phyloP scores from a whole-genome alignment of 2,113 vertebrate species.

The Tichodroma muraria region DNA sequence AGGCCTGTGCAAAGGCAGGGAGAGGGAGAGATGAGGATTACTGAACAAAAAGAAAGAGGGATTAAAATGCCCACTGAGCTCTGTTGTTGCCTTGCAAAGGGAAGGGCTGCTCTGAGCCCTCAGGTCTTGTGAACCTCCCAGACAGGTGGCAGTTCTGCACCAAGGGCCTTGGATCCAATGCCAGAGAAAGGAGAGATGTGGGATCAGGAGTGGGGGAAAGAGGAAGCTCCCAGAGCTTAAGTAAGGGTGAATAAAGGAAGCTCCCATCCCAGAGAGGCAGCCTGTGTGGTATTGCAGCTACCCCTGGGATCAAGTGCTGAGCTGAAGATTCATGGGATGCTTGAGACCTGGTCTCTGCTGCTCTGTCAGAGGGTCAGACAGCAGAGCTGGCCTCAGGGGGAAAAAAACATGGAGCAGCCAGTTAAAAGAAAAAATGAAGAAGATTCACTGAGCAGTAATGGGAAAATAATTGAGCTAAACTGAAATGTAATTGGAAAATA shows the following conservation, averaged over 20 bases:
- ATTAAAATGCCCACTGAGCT: neutral
- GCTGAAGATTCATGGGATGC: neutral
- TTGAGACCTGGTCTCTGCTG: neutral
- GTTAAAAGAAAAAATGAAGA: conserved; percentile 64
- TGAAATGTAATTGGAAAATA: conserved; percentile 73
- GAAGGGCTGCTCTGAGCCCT: neutral
- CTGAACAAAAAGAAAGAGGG: neutral
- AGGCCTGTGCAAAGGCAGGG: neutral
- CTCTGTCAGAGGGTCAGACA: neutral
- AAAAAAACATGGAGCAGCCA: conserved; percentile 23
- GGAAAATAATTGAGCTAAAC: conserved; percentile 77
- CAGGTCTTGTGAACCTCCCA: fast-evolving
- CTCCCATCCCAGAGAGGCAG: neutral
- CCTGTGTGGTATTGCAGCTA: fast-evolving
- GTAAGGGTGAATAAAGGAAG: neutral
- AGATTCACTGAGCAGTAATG: conserved; percentile 66
- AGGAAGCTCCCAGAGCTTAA: neutral
- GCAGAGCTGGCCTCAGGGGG: neutral
- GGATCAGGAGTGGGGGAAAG: neutral
- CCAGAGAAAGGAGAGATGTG: neutral
- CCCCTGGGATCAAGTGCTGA: neutral
- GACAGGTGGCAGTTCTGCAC: neutral
- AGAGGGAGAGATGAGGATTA: neutral
- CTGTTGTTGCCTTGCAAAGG: neutral
- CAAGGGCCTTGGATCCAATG: neutral